Evolutionary conservation across 2,888 invertebrate species (phyloP).

Genomic region (Amblyjoppa fuscipennis): DNA sequence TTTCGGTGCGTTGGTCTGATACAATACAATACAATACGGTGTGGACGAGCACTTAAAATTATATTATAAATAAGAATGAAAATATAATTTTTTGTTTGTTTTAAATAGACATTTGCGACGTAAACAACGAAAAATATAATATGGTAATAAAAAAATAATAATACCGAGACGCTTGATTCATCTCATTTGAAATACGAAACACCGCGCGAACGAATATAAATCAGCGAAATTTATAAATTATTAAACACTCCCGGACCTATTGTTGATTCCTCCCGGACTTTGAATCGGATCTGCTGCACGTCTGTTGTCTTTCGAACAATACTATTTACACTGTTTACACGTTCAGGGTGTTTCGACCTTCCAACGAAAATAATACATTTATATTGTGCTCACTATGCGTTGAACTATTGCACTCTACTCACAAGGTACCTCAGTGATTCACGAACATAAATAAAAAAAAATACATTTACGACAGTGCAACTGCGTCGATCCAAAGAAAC

Average conservation of each 20-base stretch:
- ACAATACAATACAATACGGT: constrained; percentile 17
- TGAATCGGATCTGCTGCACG: constrained; percentile 16
- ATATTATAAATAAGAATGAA: constrained; percentile 22
- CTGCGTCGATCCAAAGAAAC: not conserved
- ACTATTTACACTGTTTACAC: constrained; percentile 61
- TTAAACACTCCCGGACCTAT: constrained; percentile 20
- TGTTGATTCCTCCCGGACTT: not conserved
- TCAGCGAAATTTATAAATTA: constrained; percentile 17
- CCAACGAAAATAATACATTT: constrained; percentile 34
- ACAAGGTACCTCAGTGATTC: constrained; percentile 1
- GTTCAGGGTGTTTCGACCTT: constrained; percentile 27
- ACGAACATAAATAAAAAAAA: constrained; percentile 9
- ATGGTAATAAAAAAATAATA: constrained; percentile 34
- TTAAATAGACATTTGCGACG: constrained; percentile 36
- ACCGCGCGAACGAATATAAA: constrained; percentile 12
- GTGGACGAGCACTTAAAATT: constrained; percentile 37
- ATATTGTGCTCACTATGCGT: not conserved
- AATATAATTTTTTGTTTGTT: constrained; percentile 20
- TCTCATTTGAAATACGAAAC: constrained; percentile 15
- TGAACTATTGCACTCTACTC: constrained; percentile 35
- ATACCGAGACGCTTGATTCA: not conserved
- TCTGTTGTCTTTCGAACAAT: constrained; percentile 21
- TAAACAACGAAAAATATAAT: constrained; percentile 48
- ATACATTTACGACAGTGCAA: constrained; percentile 5
- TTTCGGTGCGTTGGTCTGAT: not conserved